phyloP scores from a whole-genome alignment of 2,888 invertebrate genomes.

The Scaptodrosophila latifasciaeformis region DNA sequence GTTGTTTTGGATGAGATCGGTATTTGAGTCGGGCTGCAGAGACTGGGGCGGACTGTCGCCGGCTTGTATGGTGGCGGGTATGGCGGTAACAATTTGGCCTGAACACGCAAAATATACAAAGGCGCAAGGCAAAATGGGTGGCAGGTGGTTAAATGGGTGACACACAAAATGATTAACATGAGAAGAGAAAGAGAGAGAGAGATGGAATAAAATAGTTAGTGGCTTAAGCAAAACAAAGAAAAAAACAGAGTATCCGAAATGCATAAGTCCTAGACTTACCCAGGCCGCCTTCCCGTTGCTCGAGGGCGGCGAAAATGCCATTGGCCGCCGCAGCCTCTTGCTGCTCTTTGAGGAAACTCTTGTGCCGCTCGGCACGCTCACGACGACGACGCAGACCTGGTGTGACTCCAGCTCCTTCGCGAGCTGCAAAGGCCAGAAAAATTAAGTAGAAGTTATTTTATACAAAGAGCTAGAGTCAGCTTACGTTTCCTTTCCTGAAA shows the following conservation, averaged over 20 bases:
- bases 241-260: no score
- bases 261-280: conserved; percentile 64
- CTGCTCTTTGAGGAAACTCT: conserved; percentile 89
- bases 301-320: conserved; percentile 63
- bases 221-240: no score
- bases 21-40: conserved; percentile 49
- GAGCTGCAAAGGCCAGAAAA: conserved; percentile 29
- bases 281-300: conserved; percentile 69
- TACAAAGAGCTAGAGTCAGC: conserved; percentile 1
- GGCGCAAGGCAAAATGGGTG: conserved; percentile 11
- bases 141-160: conserved; percentile 18
- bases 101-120: conserved; percentile 16
- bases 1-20: conserved; percentile 36
- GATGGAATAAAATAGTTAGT: conserved; percentile 47
- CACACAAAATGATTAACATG: conserved; percentile 44
- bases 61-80: conserved; percentile 73
- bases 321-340: conserved; percentile 79
- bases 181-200: no score
- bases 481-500: conserved; percentile 71
- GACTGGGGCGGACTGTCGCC: conserved; percentile 73
- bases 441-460: background rate
- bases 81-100: conserved; percentile 75
- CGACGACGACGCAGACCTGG: conserved; percentile 87
- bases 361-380: conserved; percentile 89
- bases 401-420: conserved; percentile 81